Evolutionary conservation across 2,888 invertebrate species (phyloP).

Genomic region (Seladonia tumulorum): DNA sequence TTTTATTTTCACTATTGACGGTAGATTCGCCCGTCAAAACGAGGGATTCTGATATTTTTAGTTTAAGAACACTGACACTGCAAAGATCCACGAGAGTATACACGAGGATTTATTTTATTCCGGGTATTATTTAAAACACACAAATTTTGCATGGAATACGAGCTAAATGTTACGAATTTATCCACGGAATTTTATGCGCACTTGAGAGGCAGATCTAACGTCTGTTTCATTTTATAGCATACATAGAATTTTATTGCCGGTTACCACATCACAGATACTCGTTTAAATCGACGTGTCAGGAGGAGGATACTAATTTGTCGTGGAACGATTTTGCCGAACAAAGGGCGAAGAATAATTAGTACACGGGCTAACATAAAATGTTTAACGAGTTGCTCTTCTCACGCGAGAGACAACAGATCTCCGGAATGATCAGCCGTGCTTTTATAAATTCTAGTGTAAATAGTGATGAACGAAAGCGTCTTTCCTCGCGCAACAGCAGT

Average conservation of each 20-base stretch:
- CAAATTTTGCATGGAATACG: neutral
- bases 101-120: too few relatives aligned
- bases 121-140: too few relatives aligned
- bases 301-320: neutral
- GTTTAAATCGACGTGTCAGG: neutral
- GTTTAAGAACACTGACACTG: too few relatives aligned
- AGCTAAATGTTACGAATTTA: neutral
- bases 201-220: neutral
- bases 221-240: neutral
- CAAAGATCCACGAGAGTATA: too few relatives aligned
- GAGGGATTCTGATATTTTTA: too few relatives aligned
- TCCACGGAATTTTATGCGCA: neutral
- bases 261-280: neutral
- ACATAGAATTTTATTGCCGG: neutral
- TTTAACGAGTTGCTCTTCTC: neutral
- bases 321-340: neutral
- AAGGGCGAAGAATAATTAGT: neutral
- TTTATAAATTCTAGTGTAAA: neutral
- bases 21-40: too few relatives aligned
- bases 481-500: neutral
- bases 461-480: neutral
- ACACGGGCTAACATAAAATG: neutral
- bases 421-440: neutral
- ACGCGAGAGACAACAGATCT: neutral
- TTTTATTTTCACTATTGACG: neutral